Percentiles rank a stretch among this genome's conserved stretches.
These are phyloP conservation scores for Forficula auricularia DNA, from an alignment of 1,140 invertebrate species.

Conservation along the genomic window DNA sequence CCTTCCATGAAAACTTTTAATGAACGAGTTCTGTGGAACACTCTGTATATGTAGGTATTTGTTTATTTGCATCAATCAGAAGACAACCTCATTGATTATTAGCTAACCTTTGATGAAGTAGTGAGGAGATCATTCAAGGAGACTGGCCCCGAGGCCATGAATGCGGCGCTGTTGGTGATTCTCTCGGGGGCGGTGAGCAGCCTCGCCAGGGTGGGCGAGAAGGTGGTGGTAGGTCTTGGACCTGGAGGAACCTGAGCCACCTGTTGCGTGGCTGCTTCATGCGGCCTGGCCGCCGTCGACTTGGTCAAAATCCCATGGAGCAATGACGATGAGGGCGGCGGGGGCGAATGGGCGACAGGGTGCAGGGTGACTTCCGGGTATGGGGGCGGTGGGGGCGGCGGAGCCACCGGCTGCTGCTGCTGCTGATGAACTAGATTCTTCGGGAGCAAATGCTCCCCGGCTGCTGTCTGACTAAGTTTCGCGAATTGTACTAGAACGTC, in stretches of 20 bases:
- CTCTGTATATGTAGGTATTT: too few species aligned
- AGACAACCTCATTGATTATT: too few species aligned
- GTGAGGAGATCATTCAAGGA: slow-evolving; percentile 40
- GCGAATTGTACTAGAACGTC: slow-evolving; percentile 61
- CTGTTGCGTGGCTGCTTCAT: slow-evolving; percentile 6
- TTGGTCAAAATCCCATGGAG: slow-evolving; percentile 58
- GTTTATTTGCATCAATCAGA: too few species aligned
- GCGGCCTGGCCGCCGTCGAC: slow-evolving; percentile 9
- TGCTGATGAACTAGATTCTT: slow-evolving; percentile 16
- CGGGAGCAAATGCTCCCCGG: too few species aligned
- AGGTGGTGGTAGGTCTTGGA: slow-evolving; percentile 32
- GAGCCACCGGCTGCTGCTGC: slow-evolving; percentile 16
- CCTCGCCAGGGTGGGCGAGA: slow-evolving; percentile 59
- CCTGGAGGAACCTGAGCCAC: neutral
- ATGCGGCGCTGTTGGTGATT: slow-evolving; percentile 20
- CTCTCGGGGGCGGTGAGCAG: slow-evolving; percentile 51
- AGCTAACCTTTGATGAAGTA: slow-evolving; percentile 42
- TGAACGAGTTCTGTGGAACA: too few species aligned
- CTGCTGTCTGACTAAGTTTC: slow-evolving; percentile 30
- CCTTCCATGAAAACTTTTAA: too few species aligned
- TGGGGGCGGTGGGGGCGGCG: slow-evolving; percentile 36
- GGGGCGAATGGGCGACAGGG: slow-evolving; percentile 36
- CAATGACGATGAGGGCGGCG: slow-evolving; percentile 38
- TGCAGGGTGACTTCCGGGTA: slow-evolving; percentile 61
- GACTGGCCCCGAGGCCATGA: slow-evolving; percentile 21